These are phyloP conservation scores for Caranx ignobilis DNA, from an alignment of 2,113 vertebrate genomes.

Conservation along the genomic window DNA sequence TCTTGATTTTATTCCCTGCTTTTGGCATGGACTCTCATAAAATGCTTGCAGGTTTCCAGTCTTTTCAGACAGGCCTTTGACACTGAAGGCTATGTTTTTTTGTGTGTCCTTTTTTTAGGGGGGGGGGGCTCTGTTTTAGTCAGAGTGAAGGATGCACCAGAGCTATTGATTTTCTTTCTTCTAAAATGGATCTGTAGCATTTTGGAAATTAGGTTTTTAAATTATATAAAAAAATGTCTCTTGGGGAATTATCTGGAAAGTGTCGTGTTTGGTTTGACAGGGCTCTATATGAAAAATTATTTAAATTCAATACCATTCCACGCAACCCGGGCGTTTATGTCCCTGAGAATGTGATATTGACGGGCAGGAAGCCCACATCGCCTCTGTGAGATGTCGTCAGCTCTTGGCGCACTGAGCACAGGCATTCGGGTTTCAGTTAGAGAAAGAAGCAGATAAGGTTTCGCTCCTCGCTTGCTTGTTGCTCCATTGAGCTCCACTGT, in stretches of 20 bases:
- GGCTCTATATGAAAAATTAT: slow-evolving; percentile 42
- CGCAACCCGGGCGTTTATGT: slow-evolving; percentile 30
- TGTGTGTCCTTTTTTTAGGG: not conserved
- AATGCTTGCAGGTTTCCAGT: not conserved
- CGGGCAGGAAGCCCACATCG: slow-evolving; percentile 33
- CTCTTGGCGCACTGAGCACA: slow-evolving; percentile 39
- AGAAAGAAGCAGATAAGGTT: slow-evolving; percentile 64
- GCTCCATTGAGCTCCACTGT: slow-evolving; percentile 44
- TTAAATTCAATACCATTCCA: slow-evolving; percentile 56
- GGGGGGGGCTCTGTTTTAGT: slow-evolving; percentile 14
- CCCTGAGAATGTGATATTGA: slow-evolving; percentile 48
- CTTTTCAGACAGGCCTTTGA: not conserved
- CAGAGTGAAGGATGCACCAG: slow-evolving; percentile 38
- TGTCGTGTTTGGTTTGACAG: slow-evolving; percentile 51
- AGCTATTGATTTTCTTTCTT: slow-evolving; percentile 66
- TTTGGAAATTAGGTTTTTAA: slow-evolving; percentile 51
- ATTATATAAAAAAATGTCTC: slow-evolving; percentile 28
- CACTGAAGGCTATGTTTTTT: slow-evolving; percentile 5
- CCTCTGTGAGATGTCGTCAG: slow-evolving; percentile 57
- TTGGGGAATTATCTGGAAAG: slow-evolving; percentile 8
- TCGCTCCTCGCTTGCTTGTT: slow-evolving; percentile 44
- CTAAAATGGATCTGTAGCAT: slow-evolving; percentile 60
- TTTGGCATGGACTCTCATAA: not conserved
- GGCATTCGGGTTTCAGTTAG: slow-evolving; percentile 54
- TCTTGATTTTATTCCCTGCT: not conserved